Evolutionary conservation across 1,140 invertebrate species (phyloP), one percentile per base, ranked within the genome.

Genomic region (Dreissena polymorpha): DNA sequence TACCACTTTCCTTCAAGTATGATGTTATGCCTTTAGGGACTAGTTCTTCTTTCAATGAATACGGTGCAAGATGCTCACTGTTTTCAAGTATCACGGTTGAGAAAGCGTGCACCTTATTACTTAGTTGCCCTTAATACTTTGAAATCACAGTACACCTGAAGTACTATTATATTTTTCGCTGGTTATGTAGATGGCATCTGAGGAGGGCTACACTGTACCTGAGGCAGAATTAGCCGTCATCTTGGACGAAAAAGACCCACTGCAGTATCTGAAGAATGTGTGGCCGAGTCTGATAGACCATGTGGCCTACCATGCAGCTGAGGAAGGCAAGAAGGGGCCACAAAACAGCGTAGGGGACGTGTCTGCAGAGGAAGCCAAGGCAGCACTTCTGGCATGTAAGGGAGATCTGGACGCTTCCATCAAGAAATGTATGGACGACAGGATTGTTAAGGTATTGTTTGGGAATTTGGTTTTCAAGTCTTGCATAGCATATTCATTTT

Each of bases 271-370:
- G 25, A 57, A 83, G 55, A 39, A 49, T 14, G 69, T 68, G 53
- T 83, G 81, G 81, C 13, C 50, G 12, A 25, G 63, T 1, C 25
- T 69, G 39, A 49, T 76, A 57, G 73, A 76, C 5, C 39, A 55
- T 16, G 81, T 83, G 10, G 51, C 51, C 23, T 60, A 63, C 67
- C 75, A 63, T 51, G 73, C 68, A 69, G 57, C 73, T 6, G 67
- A 49, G 7, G 8, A 23, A 55, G 81, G 81, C 13, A 71, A 51
- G 13, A 27, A 29, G 21, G 64, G 72, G 25, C 50, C 64, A 0
- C 64, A 70, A 14, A 83, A 83, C 76, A 68, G 71, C 64, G 60
- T 83, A 49, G 81, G 81, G 7, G 74, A 83, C 23, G 8, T 83
- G 8, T 75, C 81, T 6, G 7, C 21, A 7, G 57, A 70, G 55